These are phyloP conservation scores for Chouioia cunea DNA, from an alignment of 2,888 invertebrate genomes.

Conservation along the genomic window DNA sequence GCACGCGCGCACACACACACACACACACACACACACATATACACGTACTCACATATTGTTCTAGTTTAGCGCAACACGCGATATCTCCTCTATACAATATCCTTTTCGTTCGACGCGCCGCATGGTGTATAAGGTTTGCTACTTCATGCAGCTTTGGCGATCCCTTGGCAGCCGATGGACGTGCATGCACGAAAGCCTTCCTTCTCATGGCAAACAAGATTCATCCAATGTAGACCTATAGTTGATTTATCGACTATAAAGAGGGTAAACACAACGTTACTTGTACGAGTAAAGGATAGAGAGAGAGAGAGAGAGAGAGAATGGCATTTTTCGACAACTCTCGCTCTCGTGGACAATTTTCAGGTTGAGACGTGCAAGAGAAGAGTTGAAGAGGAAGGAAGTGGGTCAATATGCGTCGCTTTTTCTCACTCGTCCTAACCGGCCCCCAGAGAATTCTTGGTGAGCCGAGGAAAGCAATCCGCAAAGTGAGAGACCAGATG, in stretches of 20 bases:
- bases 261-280: no score
- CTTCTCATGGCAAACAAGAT: no score
- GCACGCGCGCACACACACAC: background rate
- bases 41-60: conserved; percentile 19
- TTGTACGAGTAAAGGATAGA: no score
- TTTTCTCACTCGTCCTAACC: background rate
- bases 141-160: background rate
- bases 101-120: conserved; percentile 21
- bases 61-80: conserved; percentile 31
- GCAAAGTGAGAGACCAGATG: background rate
- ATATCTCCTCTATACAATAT: conserved; percentile 17
- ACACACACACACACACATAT: background rate
- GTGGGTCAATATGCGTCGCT: conserved; percentile 28
- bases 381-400: conserved; percentile 1
- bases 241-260: no score
- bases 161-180: background rate
- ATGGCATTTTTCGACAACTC: no score
- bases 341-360: no score
- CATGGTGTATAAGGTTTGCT: background rate
- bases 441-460: background rate
- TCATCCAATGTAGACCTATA: no score
- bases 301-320: no score
- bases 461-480: conserved; percentile 21
- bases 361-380: no score
- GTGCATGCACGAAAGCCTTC: no score